phyloP scores from a whole-genome alignment of 2,888 invertebrate species.

The Coenonympha glycerion region DNA sequence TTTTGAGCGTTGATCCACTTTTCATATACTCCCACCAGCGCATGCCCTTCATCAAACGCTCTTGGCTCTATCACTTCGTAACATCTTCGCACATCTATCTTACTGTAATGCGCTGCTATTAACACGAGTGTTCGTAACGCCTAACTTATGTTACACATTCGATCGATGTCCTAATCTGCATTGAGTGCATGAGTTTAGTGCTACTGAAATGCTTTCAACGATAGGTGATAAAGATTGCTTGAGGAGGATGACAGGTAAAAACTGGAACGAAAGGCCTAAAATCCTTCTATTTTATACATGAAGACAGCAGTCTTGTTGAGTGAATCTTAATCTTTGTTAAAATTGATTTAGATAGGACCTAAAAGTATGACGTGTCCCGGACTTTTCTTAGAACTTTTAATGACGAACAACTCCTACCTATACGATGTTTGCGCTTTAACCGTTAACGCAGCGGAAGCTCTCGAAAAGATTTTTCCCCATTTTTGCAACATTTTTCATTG shows the following conservation, averaged over 20 bases:
- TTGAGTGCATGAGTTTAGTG: not conserved
- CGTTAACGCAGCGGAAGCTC: no score
- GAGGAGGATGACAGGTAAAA: not conserved
- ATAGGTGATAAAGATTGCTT: not conserved
- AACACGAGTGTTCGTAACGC: conserved; percentile 6
- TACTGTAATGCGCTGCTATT: conserved; percentile 5
- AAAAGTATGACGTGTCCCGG: no score
- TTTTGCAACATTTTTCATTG: no score
- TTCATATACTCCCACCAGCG: conserved; percentile 37
- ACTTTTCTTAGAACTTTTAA: no score
- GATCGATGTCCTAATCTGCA: not conserved
- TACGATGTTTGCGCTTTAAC: no score
- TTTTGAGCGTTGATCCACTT: conserved; percentile 57
- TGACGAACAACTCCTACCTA: no score
- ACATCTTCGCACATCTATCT: conserved; percentile 24
- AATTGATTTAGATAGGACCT: no score
- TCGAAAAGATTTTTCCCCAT: no score
- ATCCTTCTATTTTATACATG: no score
- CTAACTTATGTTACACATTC: conserved; percentile 6
- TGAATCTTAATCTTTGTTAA: no score
- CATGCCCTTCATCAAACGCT: conserved; percentile 42
- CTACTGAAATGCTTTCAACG: not conserved
- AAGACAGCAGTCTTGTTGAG: no score
- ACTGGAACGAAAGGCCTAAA: no score
- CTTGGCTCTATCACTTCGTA: conserved; percentile 29